These are phyloP conservation scores for Hydrophis major DNA, from an alignment of 2,797 vertebrate genomes.

Conservation along the genomic window DNA sequence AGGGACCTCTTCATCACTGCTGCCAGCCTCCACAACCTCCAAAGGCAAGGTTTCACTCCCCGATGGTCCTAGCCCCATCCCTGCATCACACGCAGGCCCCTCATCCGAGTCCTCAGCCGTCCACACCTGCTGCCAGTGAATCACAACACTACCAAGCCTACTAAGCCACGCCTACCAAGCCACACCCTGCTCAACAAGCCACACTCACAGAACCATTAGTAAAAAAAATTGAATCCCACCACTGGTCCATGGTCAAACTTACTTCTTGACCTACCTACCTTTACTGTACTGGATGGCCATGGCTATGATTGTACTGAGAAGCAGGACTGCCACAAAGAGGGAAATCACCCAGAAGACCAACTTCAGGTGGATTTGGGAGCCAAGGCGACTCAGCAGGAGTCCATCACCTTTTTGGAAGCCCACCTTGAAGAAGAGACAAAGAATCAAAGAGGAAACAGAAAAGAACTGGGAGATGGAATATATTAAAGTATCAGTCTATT, in stretches of 20 bases:
- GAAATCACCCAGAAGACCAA: constrained; percentile 78
- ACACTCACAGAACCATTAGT: too few species aligned
- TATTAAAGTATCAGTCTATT: background rate
- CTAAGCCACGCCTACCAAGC: too few species aligned
- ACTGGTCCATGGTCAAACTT: fast-evolving
- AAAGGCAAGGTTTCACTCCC: too few species aligned
- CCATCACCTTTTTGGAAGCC: constrained; percentile 85
- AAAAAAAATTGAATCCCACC: too few species aligned
- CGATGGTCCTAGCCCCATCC: too few species aligned
- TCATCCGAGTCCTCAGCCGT: too few species aligned
- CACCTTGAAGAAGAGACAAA: constrained; percentile 72
- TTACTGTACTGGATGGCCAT: constrained; percentile 82
- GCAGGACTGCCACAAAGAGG: constrained; percentile 77
- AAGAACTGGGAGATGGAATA: background rate
- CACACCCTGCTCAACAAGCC: too few species aligned
- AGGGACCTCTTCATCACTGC: too few species aligned
- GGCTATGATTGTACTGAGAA: constrained; percentile 79
- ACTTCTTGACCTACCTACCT: constrained; percentile 71
- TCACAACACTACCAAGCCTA: too few species aligned
- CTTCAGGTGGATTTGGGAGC: constrained; percentile 83
- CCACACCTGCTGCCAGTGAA: too few species aligned
- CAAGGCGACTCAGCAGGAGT: constrained; percentile 72
- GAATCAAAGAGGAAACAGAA: constrained; percentile 12
- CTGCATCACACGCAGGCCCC: too few species aligned
- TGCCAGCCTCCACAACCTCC: too few species aligned